A percentile compares a stretch with the other conserved stretches of the same genome.
Evolutionary conservation across 92 coral and sea anemone genomes (phyloP).

Genomic region (Epizoanthus ramosus): DNA sequence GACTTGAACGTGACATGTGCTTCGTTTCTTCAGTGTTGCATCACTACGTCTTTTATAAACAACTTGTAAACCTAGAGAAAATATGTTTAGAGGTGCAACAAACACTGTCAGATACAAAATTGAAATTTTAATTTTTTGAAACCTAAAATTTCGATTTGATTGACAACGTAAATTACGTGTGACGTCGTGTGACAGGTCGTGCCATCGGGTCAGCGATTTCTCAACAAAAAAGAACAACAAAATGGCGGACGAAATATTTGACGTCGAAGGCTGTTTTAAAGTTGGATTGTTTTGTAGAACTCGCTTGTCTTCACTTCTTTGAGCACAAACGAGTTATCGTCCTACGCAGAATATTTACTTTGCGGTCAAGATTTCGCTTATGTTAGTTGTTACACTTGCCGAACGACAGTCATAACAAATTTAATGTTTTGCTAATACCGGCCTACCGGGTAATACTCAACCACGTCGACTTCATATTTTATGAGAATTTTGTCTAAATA

Average conservation of each 20-base stretch:
- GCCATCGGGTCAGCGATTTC: conserved; percentile 31
- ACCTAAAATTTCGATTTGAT: too few species aligned
- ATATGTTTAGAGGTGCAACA: too few species aligned
- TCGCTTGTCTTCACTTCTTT: background rate
- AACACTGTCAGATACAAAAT: too few species aligned
- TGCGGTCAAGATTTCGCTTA: too few species aligned
- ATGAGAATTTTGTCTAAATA: background rate
- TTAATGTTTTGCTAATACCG: background rate
- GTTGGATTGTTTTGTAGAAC: background rate
- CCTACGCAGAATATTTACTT: too few species aligned
- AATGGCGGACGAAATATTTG: conserved; percentile 21
- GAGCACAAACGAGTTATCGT: background rate
- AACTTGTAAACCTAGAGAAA: background rate
- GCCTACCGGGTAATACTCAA: background rate
- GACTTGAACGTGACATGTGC: conserved; percentile 8
- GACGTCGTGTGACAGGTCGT: background rate
- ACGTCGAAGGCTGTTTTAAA: background rate
- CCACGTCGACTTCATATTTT: background rate
- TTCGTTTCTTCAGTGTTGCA: background rate
- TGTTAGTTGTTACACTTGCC: too few species aligned
- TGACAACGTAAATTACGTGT: background rate
- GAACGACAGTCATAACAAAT: too few species aligned
- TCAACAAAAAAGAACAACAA: conserved; percentile 28
- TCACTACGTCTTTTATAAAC: background rate
- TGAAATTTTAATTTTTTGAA: too few species aligned